Percentiles rank a stretch among this genome's conserved stretches.
These are phyloP conservation scores for Euwallacea similis DNA, from an alignment of 1,140 invertebrate genomes.

Conservation along the genomic window DNA sequence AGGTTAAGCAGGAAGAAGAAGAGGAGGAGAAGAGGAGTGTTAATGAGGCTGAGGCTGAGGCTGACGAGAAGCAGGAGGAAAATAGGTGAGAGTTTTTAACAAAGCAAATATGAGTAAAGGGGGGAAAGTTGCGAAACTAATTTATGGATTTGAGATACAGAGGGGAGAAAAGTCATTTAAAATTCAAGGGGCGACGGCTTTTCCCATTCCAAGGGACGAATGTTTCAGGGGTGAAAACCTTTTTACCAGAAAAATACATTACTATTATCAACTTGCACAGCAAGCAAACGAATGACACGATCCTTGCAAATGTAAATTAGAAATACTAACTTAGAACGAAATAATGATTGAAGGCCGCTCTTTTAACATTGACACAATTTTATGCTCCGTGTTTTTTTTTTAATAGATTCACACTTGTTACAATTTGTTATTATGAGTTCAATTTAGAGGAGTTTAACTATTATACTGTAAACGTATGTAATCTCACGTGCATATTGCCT, in stretches of 20 bases:
- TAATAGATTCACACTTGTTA: neutral
- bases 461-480: too few species aligned
- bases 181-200: too few species aligned
- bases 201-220: too few species aligned
- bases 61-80: constrained; percentile 20
- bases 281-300: neutral
- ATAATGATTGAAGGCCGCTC: constrained; percentile 17
- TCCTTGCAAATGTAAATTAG: constrained; percentile 19
- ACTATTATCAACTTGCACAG: neutral
- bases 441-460: too few species aligned
- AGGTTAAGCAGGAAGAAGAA: constrained; percentile 25
- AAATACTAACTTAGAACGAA: constrained; percentile 15
- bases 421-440: neutral
- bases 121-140: too few species aligned
- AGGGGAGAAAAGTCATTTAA: too few species aligned
- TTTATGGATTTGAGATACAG: too few species aligned
- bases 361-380: constrained; percentile 20
- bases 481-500: too few species aligned
- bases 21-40: constrained; percentile 29
- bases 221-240: too few species aligned
- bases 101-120: neutral
- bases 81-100: constrained; percentile 18
- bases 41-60: constrained; percentile 22
- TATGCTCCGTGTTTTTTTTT: constrained; percentile 5
- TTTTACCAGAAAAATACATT: too few species aligned